Evolutionary conservation across 1,140 invertebrate species (phyloP).

Genomic region (Cydia amplana): DNA sequence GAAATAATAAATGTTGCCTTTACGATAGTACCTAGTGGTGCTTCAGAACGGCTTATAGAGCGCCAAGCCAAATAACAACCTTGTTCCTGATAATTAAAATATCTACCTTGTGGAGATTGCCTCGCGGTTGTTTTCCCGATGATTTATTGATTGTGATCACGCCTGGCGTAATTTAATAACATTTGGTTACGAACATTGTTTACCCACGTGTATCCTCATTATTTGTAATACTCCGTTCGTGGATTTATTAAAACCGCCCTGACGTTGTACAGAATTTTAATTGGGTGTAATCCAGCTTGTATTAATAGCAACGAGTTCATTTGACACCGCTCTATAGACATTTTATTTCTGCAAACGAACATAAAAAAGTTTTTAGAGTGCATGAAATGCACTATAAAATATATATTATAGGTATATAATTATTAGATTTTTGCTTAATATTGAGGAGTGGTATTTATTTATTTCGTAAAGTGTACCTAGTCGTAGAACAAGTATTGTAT

Average conservation of each 20-base stretch:
- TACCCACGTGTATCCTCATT: background rate
- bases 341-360: too few relatives aligned
- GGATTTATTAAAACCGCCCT: background rate
- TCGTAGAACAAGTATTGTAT: too few relatives aligned
- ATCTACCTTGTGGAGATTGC: conserved; percentile 20
- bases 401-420: too few relatives aligned
- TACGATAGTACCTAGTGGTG: too few relatives aligned
- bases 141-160: conserved; percentile 29
- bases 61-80: background rate
- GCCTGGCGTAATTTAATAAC: conserved; percentile 29
- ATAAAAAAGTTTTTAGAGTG: background rate
- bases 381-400: background rate
- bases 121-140: background rate
- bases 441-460: too few relatives aligned
- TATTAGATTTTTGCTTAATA: too few relatives aligned
- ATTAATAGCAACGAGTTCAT: background rate
- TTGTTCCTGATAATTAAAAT: conserved; percentile 21
- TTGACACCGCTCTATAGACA: background rate
- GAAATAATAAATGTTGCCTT: background rate
- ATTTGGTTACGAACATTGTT: conserved; percentile 25
- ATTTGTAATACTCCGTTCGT: background rate
- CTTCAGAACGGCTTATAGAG: background rate
- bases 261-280: background rate
- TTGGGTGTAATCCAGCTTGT: background rate
- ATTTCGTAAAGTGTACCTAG: too few relatives aligned